phyloP scores from a whole-genome alignment of 2,113 vertebrate genomes.

The Pseudorectes ferrugineus region DNA sequence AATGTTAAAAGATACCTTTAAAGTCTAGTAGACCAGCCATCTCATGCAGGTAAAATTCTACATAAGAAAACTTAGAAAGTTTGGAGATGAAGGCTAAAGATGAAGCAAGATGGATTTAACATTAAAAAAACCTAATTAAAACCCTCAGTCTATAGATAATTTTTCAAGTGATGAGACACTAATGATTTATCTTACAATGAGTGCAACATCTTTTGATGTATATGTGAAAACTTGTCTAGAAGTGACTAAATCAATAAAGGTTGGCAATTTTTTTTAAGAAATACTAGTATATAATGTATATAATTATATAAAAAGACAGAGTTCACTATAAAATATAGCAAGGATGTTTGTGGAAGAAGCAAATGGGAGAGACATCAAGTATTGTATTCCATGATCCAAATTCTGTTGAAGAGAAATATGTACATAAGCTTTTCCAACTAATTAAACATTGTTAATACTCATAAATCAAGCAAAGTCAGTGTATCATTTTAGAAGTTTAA shows the following conservation, averaged over 20 bases:
- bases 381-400: background rate
- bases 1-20: background rate
- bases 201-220: background rate
- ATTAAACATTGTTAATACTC: background rate
- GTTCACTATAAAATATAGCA: background rate
- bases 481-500: background rate
- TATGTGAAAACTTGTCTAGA: background rate
- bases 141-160: background rate
- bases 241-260: background rate
- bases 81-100: background rate
- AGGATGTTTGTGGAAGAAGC: background rate
- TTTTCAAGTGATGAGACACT: background rate
- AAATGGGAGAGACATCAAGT: background rate
- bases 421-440: background rate
- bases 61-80: background rate
- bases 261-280: background rate
- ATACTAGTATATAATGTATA: background rate
- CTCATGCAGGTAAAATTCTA: background rate
- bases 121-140: background rate
- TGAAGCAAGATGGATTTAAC: background rate
- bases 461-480: background rate
- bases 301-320: background rate
- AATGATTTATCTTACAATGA: background rate
- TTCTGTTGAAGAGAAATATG: background rate
- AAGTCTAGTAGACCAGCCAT: background rate